phyloP scores from a whole-genome alignment of 2,888 invertebrate genomes.

The Tenthredo livida region DNA sequence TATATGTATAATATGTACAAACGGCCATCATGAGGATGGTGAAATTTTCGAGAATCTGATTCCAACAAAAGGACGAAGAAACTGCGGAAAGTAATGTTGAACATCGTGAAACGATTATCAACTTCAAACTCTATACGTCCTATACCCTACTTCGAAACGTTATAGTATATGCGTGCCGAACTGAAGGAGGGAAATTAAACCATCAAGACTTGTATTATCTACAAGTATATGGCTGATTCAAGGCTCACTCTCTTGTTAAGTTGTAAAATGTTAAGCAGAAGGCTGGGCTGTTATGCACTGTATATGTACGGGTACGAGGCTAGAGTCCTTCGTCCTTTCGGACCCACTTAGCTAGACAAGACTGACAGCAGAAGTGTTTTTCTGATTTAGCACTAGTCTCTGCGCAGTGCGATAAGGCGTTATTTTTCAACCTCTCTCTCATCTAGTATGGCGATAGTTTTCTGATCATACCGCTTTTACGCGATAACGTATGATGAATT shows the following conservation, averaged over 20 bases:
- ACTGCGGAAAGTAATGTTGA: background rate
- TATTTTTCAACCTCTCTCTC: background rate
- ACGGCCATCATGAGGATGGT: background rate
- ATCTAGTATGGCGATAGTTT: background rate
- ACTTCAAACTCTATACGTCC: background rate
- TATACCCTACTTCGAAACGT: background rate
- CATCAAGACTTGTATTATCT: constrained; percentile 32
- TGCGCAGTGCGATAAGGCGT: background rate
- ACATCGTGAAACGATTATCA: background rate
- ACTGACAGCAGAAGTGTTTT: constrained; percentile 16
- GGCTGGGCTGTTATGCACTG: background rate
- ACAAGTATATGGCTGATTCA: constrained; percentile 26
- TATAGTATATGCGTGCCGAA: background rate
- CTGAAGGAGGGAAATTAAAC: constrained; percentile 30
- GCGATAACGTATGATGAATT: background rate
- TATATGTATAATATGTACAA: too few species aligned
- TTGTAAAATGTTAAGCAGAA: constrained; percentile 50
- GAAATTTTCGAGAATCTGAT: background rate
- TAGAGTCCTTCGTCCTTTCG: background rate
- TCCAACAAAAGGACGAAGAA: background rate
- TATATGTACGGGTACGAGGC: background rate
- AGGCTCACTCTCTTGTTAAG: constrained; percentile 45
- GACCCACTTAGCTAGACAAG: constrained; percentile 13
- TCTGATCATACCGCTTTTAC: background rate
- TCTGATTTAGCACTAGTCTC: background rate